Conservation (phyloP, 2,888 invertebrate species). For the Cosmopolites sordidus region DNA sequence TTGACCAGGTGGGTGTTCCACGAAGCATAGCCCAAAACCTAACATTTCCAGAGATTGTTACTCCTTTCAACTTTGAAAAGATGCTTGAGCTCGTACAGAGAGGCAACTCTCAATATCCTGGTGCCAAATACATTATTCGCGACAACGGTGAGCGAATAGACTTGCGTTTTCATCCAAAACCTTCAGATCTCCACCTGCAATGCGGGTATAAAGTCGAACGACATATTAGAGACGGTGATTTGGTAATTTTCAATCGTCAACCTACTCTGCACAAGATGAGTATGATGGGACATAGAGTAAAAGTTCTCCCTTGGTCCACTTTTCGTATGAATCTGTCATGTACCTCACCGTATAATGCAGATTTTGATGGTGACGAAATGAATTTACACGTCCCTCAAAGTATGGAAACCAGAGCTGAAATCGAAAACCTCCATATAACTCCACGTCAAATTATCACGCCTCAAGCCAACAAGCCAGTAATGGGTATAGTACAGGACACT, state of each 20-base stretch:
- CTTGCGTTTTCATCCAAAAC: constrained; percentile 95
- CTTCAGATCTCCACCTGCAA: constrained; percentile 95
- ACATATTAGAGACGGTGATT: constrained; percentile 95
- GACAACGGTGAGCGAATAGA: constrained; percentile 99
- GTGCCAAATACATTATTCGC: constrained; percentile 97
- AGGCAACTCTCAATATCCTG: constrained; percentile 98
- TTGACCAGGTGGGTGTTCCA: constrained; percentile 97
- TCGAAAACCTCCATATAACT: constrained; percentile 95
- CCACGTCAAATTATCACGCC: constrained; percentile 98
- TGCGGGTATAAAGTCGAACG: constrained; percentile 95
- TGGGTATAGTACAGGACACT: constrained; percentile 96
- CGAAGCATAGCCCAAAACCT: constrained; percentile 97
- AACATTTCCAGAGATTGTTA: constrained; percentile 98
- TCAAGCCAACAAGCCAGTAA: constrained; percentile 98
- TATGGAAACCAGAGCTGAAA: constrained; percentile 95
- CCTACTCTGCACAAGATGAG: constrained; percentile 99
- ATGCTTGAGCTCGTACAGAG: constrained; percentile 91
- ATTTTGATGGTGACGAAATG: constrained; percentile 99
- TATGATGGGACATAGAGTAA: constrained; percentile 99
- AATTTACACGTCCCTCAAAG: constrained; percentile 98
- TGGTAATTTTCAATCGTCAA: constrained; percentile 98
- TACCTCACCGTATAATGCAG: constrained; percentile 99
- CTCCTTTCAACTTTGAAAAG: constrained; percentile 98
- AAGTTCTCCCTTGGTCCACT: constrained; percentile 98
- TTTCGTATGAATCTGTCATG: constrained; percentile 97